Percentiles rank a stretch among this genome's conserved stretches.
These are phyloP conservation scores for Papilio aristodemus DNA, from an alignment of 1,140 invertebrate species.

Conservation along the genomic window DNA sequence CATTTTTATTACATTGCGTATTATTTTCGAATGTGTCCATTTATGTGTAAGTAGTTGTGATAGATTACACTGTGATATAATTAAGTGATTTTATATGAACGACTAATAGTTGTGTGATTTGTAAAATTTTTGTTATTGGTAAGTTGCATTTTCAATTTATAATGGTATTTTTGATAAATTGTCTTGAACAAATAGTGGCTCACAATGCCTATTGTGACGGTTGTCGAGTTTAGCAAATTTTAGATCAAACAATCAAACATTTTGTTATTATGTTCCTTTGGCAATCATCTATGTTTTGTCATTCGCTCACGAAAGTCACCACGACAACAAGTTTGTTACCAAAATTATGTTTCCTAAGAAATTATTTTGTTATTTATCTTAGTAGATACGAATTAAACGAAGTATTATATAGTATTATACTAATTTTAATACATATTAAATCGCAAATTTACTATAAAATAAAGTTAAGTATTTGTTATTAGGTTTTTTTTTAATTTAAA, in stretches of 20 bases:
- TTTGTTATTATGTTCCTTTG: slow-evolving; percentile 18
- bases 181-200: slow-evolving; percentile 37
- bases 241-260: slow-evolving; percentile 29
- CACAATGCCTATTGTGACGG: slow-evolving; percentile 42
- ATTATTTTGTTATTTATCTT: neutral
- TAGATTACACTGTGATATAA: slow-evolving; percentile 37
- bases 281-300: slow-evolving; percentile 22
- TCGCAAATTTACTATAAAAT: no score
- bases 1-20: slow-evolving; percentile 38
- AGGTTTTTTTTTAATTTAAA: no score
- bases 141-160: slow-evolving; percentile 48
- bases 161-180: slow-evolving; percentile 36
- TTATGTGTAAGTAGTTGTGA: slow-evolving; percentile 49
- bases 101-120: slow-evolving; percentile 40
- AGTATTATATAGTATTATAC: no score
- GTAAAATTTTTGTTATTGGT: slow-evolving; percentile 66
- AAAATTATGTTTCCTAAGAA: slow-evolving; percentile 4
- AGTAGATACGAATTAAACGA: no score
- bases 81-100: slow-evolving; percentile 28
- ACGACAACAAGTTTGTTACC: neutral
- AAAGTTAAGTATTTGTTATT: no score
- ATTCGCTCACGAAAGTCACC: slow-evolving; percentile 13
- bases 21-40: slow-evolving; percentile 39
- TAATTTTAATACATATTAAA: no score
- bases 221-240: slow-evolving; percentile 28